These are phyloP conservation scores for Reinhardtius hippoglossoides DNA, from an alignment of 2,113 vertebrate genomes.

Conservation along the genomic window DNA sequence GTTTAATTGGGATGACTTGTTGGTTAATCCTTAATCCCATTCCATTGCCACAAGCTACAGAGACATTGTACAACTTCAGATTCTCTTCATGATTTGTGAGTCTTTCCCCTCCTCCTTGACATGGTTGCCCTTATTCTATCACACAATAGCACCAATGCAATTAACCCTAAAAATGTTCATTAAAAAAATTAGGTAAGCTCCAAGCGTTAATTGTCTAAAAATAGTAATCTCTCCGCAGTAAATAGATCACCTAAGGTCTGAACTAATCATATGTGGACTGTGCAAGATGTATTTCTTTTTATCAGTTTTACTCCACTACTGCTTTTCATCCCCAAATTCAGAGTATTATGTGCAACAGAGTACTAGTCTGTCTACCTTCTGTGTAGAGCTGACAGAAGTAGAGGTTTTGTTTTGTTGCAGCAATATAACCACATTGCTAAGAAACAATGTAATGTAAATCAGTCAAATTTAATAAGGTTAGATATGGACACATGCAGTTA, in stretches of 20 bases:
- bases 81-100: conserved; percentile 29
- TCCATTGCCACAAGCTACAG: neutral
- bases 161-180: conserved; percentile 75
- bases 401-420: too few species aligned
- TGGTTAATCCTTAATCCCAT: neutral
- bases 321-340: too few species aligned
- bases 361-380: too few species aligned
- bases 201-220: conserved; percentile 77
- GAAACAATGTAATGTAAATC: neutral
- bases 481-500: neutral
- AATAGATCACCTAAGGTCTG: conserved; percentile 67
- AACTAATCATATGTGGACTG: conserved; percentile 43
- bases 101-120: conserved; percentile 45
- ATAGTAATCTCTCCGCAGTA: conserved; percentile 64
- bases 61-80: conserved; percentile 18
- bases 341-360: too few species aligned
- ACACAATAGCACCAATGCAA: conserved; percentile 62
- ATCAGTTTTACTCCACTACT: too few species aligned
- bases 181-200: conserved; percentile 67
- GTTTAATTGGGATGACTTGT: neutral
- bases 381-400: neutral
- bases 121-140: conserved; percentile 73
- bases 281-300: neutral
- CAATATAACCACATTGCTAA: neutral
- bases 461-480: too few species aligned